A percentile compares a stretch with the other conserved stretches of the same genome.
These are phyloP conservation scores for Microctonus brassicae DNA, from an alignment of 2,888 invertebrate species.

Conservation along the genomic window DNA sequence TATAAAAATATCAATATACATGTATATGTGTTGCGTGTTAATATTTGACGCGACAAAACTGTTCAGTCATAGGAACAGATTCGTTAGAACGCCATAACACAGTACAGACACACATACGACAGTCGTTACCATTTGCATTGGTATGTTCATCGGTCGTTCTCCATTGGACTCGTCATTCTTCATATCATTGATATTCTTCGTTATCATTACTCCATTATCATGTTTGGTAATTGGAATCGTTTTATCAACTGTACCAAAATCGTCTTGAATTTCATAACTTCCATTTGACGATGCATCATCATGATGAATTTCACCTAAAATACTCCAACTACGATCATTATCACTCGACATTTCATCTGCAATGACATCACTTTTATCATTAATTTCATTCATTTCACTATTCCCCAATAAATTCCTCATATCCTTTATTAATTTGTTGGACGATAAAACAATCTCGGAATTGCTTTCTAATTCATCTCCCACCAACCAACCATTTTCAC, in stretches of 20 bases:
- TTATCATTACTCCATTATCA: slow-evolving; percentile 50
- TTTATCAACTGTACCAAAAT: slow-evolving; percentile 45
- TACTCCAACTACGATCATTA: slow-evolving; percentile 23
- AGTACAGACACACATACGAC: slow-evolving; percentile 69
- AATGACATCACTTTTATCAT: background rate
- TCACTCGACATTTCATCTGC: background rate
- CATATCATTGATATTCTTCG: slow-evolving; percentile 12
- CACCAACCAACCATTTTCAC: slow-evolving; percentile 59
- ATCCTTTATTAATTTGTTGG: slow-evolving; percentile 29
- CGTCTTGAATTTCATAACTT: slow-evolving; percentile 40
- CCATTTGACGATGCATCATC: slow-evolving; percentile 17
- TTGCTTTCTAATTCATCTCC: slow-evolving; percentile 57
- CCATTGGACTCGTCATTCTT: slow-evolving; percentile 48
- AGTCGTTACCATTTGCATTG: slow-evolving; percentile 69
- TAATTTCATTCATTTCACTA: background rate
- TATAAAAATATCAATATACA: background rate
- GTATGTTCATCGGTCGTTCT: slow-evolving; percentile 61
- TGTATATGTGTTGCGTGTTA: background rate
- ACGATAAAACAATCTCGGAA: slow-evolving; percentile 44
- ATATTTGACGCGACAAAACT: slow-evolving; percentile 15
- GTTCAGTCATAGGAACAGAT: slow-evolving; percentile 63
- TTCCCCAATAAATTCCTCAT: slow-evolving; percentile 31
- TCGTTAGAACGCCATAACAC: slow-evolving; percentile 68
- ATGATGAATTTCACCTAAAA: slow-evolving; percentile 20
- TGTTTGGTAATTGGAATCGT: slow-evolving; percentile 44